These are phyloP conservation scores for Thamnaconus septentrionalis DNA, from an alignment of 2,113 vertebrate genomes.

Conservation along the genomic window DNA sequence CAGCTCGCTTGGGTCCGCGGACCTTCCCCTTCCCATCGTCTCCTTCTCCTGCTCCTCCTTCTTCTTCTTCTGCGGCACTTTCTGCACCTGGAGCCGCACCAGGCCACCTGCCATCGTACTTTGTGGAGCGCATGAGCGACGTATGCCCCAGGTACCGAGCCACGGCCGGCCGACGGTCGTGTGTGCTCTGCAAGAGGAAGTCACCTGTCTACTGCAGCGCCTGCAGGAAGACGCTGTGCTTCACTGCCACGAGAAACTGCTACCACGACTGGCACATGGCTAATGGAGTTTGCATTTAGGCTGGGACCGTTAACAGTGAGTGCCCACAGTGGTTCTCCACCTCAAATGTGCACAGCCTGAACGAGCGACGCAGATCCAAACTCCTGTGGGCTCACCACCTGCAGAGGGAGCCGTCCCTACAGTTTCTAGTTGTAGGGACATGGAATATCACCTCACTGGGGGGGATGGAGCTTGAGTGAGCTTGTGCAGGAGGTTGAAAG, in stretches of 20 bases:
- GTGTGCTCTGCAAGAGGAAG: constrained; percentile 57
- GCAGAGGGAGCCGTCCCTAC: too few species aligned
- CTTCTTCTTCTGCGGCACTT: neutral
- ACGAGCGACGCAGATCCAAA: too few species aligned
- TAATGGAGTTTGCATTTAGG: constrained; percentile 39
- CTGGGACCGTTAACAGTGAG: neutral
- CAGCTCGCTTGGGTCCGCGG: constrained; percentile 33
- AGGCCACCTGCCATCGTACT: constrained; percentile 57
- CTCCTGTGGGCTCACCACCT: too few species aligned
- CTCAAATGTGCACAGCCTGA: too few species aligned
- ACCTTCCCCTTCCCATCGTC: constrained; percentile 13
- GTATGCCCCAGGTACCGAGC: constrained; percentile 41
- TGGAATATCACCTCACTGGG: too few species aligned
- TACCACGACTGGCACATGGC: constrained; percentile 50
- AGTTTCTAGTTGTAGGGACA: too few species aligned
- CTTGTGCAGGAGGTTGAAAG: too few species aligned
- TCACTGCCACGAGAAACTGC: constrained; percentile 57
- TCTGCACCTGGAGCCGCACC: neutral
- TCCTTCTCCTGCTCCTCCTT: neutral
- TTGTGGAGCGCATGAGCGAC: constrained; percentile 50
- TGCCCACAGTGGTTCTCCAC: too few species aligned
- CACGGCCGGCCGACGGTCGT: constrained; percentile 47
- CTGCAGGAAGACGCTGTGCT: constrained; percentile 59
- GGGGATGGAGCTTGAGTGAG: too few species aligned
- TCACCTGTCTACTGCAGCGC: constrained; percentile 56